Evolutionary conservation across 1,140 invertebrate species (phyloP).

Genomic region (Copidosoma floridanum): DNA sequence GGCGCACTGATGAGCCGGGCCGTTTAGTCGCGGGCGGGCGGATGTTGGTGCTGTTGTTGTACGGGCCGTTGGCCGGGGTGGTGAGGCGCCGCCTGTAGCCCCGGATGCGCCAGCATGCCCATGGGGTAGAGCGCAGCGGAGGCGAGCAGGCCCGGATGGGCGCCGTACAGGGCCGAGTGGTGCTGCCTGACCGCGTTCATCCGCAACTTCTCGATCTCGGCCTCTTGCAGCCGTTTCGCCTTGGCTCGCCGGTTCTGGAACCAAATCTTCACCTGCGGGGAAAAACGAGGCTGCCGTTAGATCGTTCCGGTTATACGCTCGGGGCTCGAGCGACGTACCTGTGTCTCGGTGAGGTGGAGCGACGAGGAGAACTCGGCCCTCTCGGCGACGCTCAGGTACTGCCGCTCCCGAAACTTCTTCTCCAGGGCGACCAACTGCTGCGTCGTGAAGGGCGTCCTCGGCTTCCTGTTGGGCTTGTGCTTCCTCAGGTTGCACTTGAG

Average conservation of each 20-base stretch:
- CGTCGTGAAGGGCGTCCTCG: slow-evolving; percentile 95
- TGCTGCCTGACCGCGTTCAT: slow-evolving; percentile 68
- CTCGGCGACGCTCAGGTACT: slow-evolving; percentile 95
- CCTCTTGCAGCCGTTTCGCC: slow-evolving; percentile 91
- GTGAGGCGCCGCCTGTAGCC: slow-evolving; percentile 21
- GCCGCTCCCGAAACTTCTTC: slow-evolving; percentile 94
- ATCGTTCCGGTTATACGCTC: no score
- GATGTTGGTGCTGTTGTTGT: not conserved
- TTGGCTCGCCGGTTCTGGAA: slow-evolving; percentile 96
- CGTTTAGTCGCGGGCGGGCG: no score
- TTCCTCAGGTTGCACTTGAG: slow-evolving; percentile 92
- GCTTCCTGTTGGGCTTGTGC: slow-evolving; percentile 95
- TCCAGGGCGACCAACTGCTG: slow-evolving; percentile 92
- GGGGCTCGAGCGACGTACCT: slow-evolving; percentile 61
- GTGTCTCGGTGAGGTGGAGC: slow-evolving; percentile 91
- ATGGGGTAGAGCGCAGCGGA: slow-evolving; percentile 43
- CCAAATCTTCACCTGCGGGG: slow-evolving; percentile 90
- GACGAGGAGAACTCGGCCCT: slow-evolving; percentile 94
- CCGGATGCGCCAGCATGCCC: slow-evolving; percentile 45
- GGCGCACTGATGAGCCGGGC: no score
- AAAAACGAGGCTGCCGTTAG: not conserved
- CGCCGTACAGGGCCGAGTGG: slow-evolving; percentile 53
- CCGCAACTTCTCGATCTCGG: slow-evolving; percentile 86
- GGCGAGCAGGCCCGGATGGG: slow-evolving; percentile 47
- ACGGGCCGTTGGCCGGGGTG: not conserved